Evolutionary conservation across 2,797 vertebrate genomes (phyloP).

Genomic region (Toxotes lorentzi): DNA sequence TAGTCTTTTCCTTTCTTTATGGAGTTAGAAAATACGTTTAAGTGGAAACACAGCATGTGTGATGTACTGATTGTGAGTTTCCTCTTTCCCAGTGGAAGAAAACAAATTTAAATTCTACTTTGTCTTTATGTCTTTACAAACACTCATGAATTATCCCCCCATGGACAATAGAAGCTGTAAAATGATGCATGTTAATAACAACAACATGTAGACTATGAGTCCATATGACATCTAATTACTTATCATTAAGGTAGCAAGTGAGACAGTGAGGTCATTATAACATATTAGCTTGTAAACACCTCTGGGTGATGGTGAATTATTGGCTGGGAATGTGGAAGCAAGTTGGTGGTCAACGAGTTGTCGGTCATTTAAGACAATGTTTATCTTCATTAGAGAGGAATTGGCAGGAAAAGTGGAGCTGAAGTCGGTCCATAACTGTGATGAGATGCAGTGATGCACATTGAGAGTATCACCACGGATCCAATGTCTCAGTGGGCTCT

Average conservation of each 20-base stretch:
- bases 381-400: constrained; percentile 17
- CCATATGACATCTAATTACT: neutral
- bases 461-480: constrained; percentile 5
- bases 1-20: neutral
- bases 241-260: neutral
- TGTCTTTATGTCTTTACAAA: neutral
- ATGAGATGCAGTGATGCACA: constrained; percentile 2
- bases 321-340: constrained; percentile 61
- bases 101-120: neutral
- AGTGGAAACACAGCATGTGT: constrained; percentile 1
- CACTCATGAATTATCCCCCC: neutral
- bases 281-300: constrained; percentile 43
- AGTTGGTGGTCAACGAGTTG: constrained; percentile 19
- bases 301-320: constrained; percentile 39
- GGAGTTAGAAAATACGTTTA: neutral
- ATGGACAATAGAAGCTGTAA: neutral
- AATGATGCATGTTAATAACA: constrained; percentile 19
- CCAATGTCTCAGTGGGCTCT: constrained; percentile 4
- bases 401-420: constrained; percentile 15
- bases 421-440: neutral
- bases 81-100: neutral
- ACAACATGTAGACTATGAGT: neutral
- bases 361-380: constrained; percentile 9
- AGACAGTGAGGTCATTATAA: constrained; percentile 5
- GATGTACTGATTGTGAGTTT: neutral